Evolutionary conservation across 1,140 invertebrate species (phyloP).

Genomic region (Neodiprion fabricii): DNA sequence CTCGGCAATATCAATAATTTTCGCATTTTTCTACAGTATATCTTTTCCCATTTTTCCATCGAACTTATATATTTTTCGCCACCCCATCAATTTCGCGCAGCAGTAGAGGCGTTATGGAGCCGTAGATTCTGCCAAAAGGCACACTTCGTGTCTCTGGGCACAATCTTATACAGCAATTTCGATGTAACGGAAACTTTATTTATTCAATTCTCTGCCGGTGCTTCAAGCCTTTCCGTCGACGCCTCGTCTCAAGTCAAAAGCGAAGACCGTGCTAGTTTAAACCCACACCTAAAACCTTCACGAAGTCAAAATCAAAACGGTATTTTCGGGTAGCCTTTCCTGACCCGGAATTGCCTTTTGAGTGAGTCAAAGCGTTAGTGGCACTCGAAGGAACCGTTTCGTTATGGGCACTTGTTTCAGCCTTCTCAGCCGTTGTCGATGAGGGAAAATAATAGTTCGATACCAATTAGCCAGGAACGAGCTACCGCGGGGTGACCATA

Average conservation of each 20-base stretch:
- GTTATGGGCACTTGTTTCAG: slow-evolving; percentile 3
- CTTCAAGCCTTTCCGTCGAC: slow-evolving; percentile 14
- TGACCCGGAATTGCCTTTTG: not conserved
- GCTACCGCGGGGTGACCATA: slow-evolving; percentile 45
- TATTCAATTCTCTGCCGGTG: not conserved
- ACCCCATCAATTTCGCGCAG: too few relatives aligned
- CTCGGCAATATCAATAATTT: slow-evolving; percentile 62
- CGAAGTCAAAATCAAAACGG: too few relatives aligned
- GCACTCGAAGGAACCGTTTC: not conserved
- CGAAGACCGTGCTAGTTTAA: not conserved
- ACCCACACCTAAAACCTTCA: too few relatives aligned
- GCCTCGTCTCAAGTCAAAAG: slow-evolving; percentile 18
- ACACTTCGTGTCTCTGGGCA: not conserved
- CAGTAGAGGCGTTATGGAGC: too few relatives aligned
- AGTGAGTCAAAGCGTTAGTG: not conserved
- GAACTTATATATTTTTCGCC: not conserved
- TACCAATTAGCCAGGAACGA: slow-evolving; percentile 61
- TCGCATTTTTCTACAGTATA: slow-evolving; percentile 57
- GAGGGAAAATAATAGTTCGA: slow-evolving; percentile 59
- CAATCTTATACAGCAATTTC: not conserved
- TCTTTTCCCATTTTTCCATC: slow-evolving; percentile 33
- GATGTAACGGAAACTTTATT: not conserved
- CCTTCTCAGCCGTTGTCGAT: slow-evolving; percentile 43
- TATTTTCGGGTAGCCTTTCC: too few relatives aligned
- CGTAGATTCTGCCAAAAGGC: too few relatives aligned